Percentiles rank a stretch among this genome's conserved stretches.
phyloP scores from a whole-genome alignment of 2,797 vertebrate genomes.

The Sebastes minor region DNA sequence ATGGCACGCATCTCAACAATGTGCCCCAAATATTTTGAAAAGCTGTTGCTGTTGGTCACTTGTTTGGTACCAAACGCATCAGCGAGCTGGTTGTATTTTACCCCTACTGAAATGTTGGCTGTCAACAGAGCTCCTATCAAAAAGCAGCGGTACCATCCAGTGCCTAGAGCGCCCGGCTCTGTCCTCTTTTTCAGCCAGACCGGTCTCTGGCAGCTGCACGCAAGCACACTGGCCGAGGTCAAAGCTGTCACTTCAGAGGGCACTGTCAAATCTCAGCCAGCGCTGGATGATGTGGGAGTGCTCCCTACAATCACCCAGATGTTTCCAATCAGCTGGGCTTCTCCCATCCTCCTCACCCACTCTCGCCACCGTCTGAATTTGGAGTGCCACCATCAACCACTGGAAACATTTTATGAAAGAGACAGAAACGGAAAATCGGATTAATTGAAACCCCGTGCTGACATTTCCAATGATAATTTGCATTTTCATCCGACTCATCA shows the following conservation, averaged over 20 bases:
- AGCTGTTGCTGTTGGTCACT: conserved; percentile 44
- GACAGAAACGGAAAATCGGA: conserved; percentile 31
- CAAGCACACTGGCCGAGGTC: conserved; percentile 82
- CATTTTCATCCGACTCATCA: not conserved
- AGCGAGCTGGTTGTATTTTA: conserved; percentile 70
- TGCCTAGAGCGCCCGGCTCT: conserved; percentile 75
- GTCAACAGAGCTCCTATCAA: conserved; percentile 76
- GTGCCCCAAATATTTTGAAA: conserved; percentile 52
- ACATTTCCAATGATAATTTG: conserved; percentile 34
- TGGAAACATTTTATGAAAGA: conserved; percentile 41
- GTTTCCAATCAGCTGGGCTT: conserved; percentile 85
- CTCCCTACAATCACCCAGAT: conserved; percentile 84
- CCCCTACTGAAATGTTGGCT: conserved; percentile 66
- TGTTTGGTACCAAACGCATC: conserved; percentile 49
- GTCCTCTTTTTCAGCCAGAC: conserved; percentile 73
- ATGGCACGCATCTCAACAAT: conserved; percentile 31
- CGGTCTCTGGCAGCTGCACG: conserved; percentile 78
- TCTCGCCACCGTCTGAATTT: conserved; percentile 34
- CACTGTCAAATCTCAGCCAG: conserved; percentile 83
- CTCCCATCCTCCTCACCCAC: conserved; percentile 60
- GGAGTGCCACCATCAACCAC: conserved; percentile 43
- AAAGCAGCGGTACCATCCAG: conserved; percentile 73
- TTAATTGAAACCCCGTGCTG: conserved; percentile 50
- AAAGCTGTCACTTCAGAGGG: conserved; percentile 85
- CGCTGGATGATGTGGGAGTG: conserved; percentile 79